Evolutionary conservation across 2,113 vertebrate species (phyloP), one percentile per base, ranked within the genome.

Genomic region (Myrmophylax atrothorax): DNA sequence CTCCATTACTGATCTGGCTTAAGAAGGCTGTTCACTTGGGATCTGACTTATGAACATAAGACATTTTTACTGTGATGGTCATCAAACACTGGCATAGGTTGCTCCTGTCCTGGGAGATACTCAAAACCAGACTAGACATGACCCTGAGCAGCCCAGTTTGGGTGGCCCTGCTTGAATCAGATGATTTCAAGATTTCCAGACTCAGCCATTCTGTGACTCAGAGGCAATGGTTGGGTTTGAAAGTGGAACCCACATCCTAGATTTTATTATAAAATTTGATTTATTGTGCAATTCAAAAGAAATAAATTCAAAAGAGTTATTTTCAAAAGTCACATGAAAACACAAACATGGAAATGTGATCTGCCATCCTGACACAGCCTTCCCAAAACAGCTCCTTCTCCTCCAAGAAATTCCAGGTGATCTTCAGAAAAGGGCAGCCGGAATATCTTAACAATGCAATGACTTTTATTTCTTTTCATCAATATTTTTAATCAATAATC

Each of bases 291-390:
- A 22, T 19, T 22, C 49, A 49, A 94, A 73, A 38, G 2, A 63
- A 12, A 18, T 3, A 0, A 2, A 60, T 59, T 25, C 35, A 3
- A 44, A 66, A 60, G 26, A 42, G 40, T 42, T 42, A 0, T 2
- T 64, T 59, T 25, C 35, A 3, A 44, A 70, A 60, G 26, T 24
- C n/a, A 55, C 28, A 11, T 49, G 37, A 46, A 40, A 87, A 20
- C 19, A 49, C 26, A 52, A 29, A 17, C 14, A 4, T 1, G 15
- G 56, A 55, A 79, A 40, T 16, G 5, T 4, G 29, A 10, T 42
- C 37, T 49, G 11, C 3, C 29, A 18, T 7, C 33, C 22, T 53
- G 55, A 26, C 24, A 4, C 2, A 59, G 10, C 40, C 28, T 53
- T 70, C 35, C n/a, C 56, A 66, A 53, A 55, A 28, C 42, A 69